Conservation (phyloP, 2,797 vertebrate genomes). For the Aphelocoma californica region DNA sequence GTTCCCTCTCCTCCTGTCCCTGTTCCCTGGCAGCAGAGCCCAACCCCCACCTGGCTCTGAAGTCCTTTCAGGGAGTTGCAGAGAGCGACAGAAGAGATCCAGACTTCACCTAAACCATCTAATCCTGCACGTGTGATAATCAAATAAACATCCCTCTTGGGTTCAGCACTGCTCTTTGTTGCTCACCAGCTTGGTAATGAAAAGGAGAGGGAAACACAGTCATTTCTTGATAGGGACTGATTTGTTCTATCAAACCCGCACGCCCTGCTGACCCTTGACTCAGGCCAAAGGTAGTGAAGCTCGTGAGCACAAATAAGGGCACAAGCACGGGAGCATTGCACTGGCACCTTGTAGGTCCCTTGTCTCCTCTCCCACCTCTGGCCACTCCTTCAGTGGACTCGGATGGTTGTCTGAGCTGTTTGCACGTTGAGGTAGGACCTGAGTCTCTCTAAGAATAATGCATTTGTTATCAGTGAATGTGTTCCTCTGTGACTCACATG, state of each 20-base stretch:
- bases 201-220: not conserved
- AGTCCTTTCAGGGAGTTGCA: not conserved
- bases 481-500: slow-evolving; percentile 59
- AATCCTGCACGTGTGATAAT: not conserved
- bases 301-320: not conserved
- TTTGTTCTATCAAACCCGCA: not conserved
- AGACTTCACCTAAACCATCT: not conserved
- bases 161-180: not conserved
- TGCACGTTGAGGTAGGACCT: not conserved
- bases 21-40: not conserved
- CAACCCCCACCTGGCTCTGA: not conserved
- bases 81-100: not conserved
- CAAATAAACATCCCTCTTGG: not conserved
- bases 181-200: not conserved
- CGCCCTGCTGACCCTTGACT: not conserved
- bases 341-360: not conserved
- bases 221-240: not conserved
- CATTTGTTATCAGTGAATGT: slow-evolving; percentile 12
- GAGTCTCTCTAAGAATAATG: slow-evolving; percentile 50
- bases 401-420: not conserved
- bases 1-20: not conserved
- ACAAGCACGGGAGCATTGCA: not conserved
- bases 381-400: not conserved
- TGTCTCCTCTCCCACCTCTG: slow-evolving; percentile 17
- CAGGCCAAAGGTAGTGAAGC: not conserved